Base-by-base conservation (phyloP, 2,797 vertebrate genomes). In the Labroides dimidiatus region DNA sequence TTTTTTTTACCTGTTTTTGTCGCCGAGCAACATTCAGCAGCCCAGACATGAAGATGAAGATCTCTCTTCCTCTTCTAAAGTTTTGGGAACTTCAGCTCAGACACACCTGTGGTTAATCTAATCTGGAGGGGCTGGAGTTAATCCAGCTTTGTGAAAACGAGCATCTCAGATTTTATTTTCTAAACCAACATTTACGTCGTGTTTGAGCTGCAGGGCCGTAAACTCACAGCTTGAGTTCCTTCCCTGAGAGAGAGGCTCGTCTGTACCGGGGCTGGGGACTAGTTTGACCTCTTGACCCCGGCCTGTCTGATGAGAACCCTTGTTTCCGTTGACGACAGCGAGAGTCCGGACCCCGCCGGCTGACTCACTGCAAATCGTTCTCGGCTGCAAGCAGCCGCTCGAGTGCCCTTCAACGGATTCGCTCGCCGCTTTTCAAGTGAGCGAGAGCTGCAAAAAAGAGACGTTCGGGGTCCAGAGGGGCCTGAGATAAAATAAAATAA, bases 211-310 rank as follows among this genome's bases (percentile, higher is more conserved):
- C 16, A 17, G 10, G 2, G n/a, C 20, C 11, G 19, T 20, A 21
- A 24, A 42, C 43, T 1, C 1, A 33, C 42, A 33, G 30, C 27
- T 0, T 49, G 4, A 16, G n/a, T 45, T 1, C 20, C 11, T 45
- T 11, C 19, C 2, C 12, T 56, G 52, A 64, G 37, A 15, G 1
- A n/a, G 2, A 7, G 52, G 21, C 61, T 64, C 49, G 9, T 64
- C 42, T 41, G 62, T 39, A 19, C 15, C 7, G 14, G 39, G 54
- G 44, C 33, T 2, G 17, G 27, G 48, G 48, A 49, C 37, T 11
- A 39, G 10, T 72, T 72, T 77, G 65, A 85, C 81, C 73, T 42
- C 19, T 2, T 62, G 82, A 82, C 80, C 64, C 57, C 13, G 5
- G 48, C 42, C 55, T 4, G 37, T 64, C 60, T 41, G 68, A 81